Evolutionary conservation across 2,888 invertebrate species (phyloP).

Genomic region (Rosalia funebris): DNA sequence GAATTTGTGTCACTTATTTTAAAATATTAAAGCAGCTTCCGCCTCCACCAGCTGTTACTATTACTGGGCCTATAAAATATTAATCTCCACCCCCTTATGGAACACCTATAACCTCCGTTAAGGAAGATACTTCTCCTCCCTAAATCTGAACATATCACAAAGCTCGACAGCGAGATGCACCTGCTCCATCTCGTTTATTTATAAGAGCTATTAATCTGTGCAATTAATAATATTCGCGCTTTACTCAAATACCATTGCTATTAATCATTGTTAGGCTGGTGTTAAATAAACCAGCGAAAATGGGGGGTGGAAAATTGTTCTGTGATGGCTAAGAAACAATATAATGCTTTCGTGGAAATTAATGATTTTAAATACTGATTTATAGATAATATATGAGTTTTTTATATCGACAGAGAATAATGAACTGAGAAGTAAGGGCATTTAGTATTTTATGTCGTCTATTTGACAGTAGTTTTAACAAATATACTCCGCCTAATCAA

Average conservation of each 20-base stretch:
- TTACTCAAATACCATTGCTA: conserved; percentile 43
- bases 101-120: neutral
- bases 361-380: conserved; percentile 12
- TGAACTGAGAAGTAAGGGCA: neutral
- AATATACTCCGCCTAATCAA: too few species aligned
- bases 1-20: too few species aligned
- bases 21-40: too few species aligned
- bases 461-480: too few species aligned
- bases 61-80: too few species aligned
- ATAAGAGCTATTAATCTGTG: conserved; percentile 44
- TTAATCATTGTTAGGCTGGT: conserved; percentile 48
- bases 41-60: too few species aligned
- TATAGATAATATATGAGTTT: neutral
- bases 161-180: conserved; percentile 26
- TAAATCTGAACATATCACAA: conserved; percentile 14
- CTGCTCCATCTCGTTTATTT: conserved; percentile 37
- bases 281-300: conserved; percentile 37
- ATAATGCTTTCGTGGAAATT: conserved; percentile 10
- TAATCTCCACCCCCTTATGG: neutral
- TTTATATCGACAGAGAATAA: neutral
- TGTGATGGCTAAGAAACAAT: conserved; percentile 5
- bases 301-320: conserved; percentile 11
- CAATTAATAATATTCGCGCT: conserved; percentile 50
- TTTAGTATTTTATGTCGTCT: too few species aligned
- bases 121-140: neutral